Percentiles rank a stretch among this genome's conserved stretches.
These are phyloP conservation scores for Listrodromus nycthemerus DNA, from an alignment of 2,888 invertebrate genomes.

Conservation along the genomic window DNA sequence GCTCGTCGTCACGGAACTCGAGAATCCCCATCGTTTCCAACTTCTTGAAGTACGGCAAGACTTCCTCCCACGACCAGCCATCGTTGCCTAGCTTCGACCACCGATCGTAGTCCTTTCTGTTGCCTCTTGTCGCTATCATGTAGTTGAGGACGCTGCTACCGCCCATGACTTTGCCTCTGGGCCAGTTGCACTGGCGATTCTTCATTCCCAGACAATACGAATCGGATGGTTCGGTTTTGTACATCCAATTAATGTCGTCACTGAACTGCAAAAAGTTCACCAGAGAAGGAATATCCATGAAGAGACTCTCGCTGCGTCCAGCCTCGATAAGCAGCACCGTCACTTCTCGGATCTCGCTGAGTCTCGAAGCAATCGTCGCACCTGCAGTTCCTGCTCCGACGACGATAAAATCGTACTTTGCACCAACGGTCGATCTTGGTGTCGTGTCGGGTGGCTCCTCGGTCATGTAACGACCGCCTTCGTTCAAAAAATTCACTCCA, in stretches of 20 bases:
- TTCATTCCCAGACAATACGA: slow-evolving; percentile 88
- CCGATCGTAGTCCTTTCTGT: slow-evolving; percentile 90
- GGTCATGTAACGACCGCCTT: slow-evolving; percentile 86
- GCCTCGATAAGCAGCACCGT: slow-evolving; percentile 91
- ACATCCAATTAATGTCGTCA: slow-evolving; percentile 90
- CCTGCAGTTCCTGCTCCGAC: slow-evolving; percentile 94
- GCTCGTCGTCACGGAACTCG: slow-evolving; percentile 80
- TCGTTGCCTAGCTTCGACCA: slow-evolving; percentile 91
- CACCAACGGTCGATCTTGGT: slow-evolving; percentile 80
- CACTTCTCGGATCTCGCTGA: slow-evolving; percentile 90
- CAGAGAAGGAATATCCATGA: slow-evolving; percentile 92
- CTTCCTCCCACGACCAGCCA: slow-evolving; percentile 91
- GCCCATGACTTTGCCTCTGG: slow-evolving; percentile 91
- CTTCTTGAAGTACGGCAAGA: slow-evolving; percentile 92
- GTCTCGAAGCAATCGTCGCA: slow-evolving; percentile 90
- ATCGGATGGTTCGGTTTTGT: slow-evolving; percentile 91
- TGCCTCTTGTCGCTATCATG: slow-evolving; percentile 92
- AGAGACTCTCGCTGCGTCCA: slow-evolving; percentile 88
- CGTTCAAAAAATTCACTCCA: slow-evolving; percentile 85
- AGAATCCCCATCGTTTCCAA: slow-evolving; percentile 89
- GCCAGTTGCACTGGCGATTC: slow-evolving; percentile 80
- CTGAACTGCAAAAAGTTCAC: slow-evolving; percentile 90
- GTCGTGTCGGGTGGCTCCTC: slow-evolving; percentile 86
- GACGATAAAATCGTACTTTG: slow-evolving; percentile 91
- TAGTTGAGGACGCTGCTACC: slow-evolving; percentile 93